Evolutionary conservation across 2,113 vertebrate genomes (phyloP).

Genomic region (Phasianus colchicus): DNA sequence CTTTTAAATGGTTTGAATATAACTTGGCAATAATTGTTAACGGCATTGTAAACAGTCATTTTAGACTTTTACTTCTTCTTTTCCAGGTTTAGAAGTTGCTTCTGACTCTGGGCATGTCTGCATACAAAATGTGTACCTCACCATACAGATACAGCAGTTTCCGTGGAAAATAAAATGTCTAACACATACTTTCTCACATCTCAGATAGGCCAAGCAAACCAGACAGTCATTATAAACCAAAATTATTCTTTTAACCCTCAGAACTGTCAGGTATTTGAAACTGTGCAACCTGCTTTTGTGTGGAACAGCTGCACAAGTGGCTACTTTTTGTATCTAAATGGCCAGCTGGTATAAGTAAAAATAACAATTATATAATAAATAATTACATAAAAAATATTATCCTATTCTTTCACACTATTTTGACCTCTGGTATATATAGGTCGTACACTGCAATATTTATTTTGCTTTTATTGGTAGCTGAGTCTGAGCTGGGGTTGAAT

Average conservation of each 20-base stretch:
- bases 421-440: neutral
- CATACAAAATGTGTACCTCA: neutral
- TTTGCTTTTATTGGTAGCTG: conserved; percentile 2
- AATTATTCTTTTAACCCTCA: conserved; percentile 12
- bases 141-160: neutral
- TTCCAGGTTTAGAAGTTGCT: neutral
- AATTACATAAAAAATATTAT: neutral
- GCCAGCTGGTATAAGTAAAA: neutral
- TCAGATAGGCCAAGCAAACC: neutral
- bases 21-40: neutral
- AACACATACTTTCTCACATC: neutral
- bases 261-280: neutral
- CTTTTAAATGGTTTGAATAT: neutral
- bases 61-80: neutral
- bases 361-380: neutral
- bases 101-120: neutral
- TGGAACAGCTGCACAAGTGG: neutral
- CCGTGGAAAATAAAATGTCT: neutral
- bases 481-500: neutral
- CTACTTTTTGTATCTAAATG: neutral
- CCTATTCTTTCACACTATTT: neutral
- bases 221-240: neutral
- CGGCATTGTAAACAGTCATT: neutral
- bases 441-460: neutral
- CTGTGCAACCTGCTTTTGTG: neutral